phyloP scores from a whole-genome alignment of 2,113 vertebrate species.

The Aptenodytes forsteri region DNA sequence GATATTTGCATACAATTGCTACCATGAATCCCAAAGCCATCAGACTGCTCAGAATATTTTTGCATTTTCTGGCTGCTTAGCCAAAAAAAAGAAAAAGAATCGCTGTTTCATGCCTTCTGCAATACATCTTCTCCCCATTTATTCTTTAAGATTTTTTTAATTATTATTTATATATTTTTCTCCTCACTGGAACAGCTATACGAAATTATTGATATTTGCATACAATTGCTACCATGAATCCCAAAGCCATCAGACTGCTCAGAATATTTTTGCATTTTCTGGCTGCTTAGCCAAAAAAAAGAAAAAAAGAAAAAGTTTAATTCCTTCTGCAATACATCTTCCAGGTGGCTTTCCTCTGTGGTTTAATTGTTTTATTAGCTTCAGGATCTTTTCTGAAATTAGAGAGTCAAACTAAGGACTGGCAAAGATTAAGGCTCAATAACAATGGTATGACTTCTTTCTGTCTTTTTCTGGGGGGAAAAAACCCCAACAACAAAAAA shows the following conservation, averaged over 20 bases:
- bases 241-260: neutral
- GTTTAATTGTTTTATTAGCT: conserved; percentile 16
- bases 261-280: neutral
- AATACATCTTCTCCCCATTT: neutral
- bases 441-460: neutral
- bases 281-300: neutral
- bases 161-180: neutral
- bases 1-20: neutral
- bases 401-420: neutral
- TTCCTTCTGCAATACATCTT: neutral
- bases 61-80: neutral
- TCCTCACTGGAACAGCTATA: neutral
- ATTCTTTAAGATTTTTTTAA: neutral
- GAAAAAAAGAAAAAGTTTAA: neutral
- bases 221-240: neutral
- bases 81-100: neutral
- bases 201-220: neutral
- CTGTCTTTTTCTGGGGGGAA: neutral
- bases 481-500: neutral
- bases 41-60: neutral
- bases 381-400: neutral
- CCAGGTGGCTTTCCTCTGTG: conserved; percentile 13
- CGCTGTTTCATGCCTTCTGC: no score
- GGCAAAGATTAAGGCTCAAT: neutral
- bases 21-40: neutral